A percentile compares a stretch with the other conserved stretches of the same genome.
Evolutionary conservation across 2,888 invertebrate species (phyloP).

Genomic region (Pachycephus smyrnensis): DNA sequence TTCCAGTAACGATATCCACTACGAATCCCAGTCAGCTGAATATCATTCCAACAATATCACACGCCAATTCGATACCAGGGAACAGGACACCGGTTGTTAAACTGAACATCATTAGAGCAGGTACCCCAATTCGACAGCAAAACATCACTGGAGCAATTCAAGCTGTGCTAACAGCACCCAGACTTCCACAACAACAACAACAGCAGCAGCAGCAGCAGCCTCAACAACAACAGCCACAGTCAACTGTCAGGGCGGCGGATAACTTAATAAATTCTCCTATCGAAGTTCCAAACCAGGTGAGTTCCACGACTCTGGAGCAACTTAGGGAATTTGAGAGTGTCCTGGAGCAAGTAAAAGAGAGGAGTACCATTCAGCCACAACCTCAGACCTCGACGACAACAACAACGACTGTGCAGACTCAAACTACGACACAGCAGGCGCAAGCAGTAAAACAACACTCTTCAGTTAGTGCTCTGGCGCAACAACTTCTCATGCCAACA

Average conservation of each 20-base stretch:
- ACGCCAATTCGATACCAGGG: conserved; percentile 51
- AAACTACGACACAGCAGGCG: conserved; percentile 42
- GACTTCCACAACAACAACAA: conserved; percentile 50
- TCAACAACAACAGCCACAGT: conserved; percentile 74
- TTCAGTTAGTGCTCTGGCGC: conserved; percentile 50
- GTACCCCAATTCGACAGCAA: conserved; percentile 49
- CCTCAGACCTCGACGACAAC: conserved; percentile 44
- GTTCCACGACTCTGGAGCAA: conserved; percentile 82
- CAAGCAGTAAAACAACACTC: conserved; percentile 39
- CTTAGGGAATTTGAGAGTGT: conserved; percentile 85
- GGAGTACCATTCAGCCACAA: conserved; percentile 75
- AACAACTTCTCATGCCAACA: conserved; percentile 58
- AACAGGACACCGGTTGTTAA: conserved; percentile 63
- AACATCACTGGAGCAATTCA: conserved; percentile 56
- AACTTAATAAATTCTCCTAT: conserved; percentile 52
- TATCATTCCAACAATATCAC: conserved; percentile 59
- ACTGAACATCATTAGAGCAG: conserved; percentile 58
- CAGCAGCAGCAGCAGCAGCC: conserved; percentile 63
- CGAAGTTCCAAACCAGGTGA: conserved; percentile 68
- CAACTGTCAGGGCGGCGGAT: conserved; percentile 44
- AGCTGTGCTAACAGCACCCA: conserved; percentile 52
- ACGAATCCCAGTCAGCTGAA: conserved; percentile 61
- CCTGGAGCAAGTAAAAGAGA: conserved; percentile 82
- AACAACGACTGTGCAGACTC: conserved; percentile 38
- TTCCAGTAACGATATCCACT: conserved; percentile 72